Evolutionary conservation across 2,113 vertebrate genomes (phyloP), one percentile per base, ranked within the genome.

Genomic region (Bubalus kerabau): DNA sequence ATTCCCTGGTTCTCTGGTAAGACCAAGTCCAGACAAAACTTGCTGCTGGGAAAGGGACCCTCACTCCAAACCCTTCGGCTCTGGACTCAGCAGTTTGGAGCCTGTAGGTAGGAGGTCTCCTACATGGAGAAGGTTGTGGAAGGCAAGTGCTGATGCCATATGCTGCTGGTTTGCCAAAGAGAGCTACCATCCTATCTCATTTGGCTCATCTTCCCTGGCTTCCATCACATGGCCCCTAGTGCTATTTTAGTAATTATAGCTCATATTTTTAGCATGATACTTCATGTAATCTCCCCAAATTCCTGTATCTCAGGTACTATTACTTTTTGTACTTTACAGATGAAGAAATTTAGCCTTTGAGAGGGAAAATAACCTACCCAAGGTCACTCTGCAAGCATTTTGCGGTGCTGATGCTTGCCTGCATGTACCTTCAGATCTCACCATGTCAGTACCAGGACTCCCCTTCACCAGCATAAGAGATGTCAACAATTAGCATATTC

Each of bases 371-470:
- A 48, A 62, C 36, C 36, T 64, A 46, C 8, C 5, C 40, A 17
- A 52, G 17, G 57, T 95, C 16, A 19, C n/a, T 36, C 26, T 36
- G 81, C 43, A 86, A 19, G n/a, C 43, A 86, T 1, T 28, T 43
- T 0, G 10, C 56, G 48, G 3, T n/a, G 15, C 19, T 5, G 9
- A 26, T 3, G 8, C 46, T 30, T 28, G 13, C 21, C 40, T 60
- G 28, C 1, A 0, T 13, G 67, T n/a, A 28, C 36, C 24, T 6
- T 93, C 40, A 46, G 15, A 26, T 57, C 15, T 52, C 59, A 83
- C 7, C 36, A 15, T 1, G 2, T 43, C 19, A n/a, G 19, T 10
- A 46, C 24, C 32, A 67, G 17, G n/a, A 32, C 43, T 50, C 32
- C 40, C 24, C 43, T 59, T 36, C 11, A 43, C 17, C 30, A 30